A percentile compares a stretch with the other conserved stretches of the same genome.
Conservation (phyloP, 2,113 vertebrate genomes). For the Tyrannus savana region DNA sequence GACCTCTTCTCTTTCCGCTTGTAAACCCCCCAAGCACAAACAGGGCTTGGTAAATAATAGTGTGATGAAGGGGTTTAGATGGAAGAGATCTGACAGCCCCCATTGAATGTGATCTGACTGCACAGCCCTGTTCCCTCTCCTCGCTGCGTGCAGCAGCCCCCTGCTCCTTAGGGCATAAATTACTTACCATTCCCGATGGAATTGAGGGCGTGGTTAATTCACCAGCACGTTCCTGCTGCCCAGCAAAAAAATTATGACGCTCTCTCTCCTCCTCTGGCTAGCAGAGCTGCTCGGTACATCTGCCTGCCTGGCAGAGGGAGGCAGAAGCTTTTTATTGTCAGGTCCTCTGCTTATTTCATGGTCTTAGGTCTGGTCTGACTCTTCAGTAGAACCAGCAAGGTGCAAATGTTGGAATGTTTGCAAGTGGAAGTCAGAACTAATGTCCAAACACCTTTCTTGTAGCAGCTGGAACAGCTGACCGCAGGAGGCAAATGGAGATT, state of each 20-base stretch:
- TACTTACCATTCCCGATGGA: neutral
- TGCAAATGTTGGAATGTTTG: neutral
- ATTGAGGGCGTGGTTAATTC: constrained; percentile 33
- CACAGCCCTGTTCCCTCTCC: neutral
- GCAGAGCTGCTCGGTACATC: neutral
- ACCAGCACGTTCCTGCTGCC: neutral
- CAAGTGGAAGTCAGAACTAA: neutral
- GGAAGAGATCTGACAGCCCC: constrained; percentile 20
- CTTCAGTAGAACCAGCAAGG: neutral
- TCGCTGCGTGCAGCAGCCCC: neutral
- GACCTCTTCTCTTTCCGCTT: neutral
- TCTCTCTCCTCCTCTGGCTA: neutral
- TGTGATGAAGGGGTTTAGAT: neutral
- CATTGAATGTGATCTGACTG: constrained; percentile 37
- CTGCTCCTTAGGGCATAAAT: constrained; percentile 40
- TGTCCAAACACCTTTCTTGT: neutral
- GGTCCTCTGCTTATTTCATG: neutral
- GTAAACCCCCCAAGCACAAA: neutral
- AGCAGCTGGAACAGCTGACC: neutral
- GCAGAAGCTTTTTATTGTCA: neutral
- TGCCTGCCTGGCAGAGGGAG: neutral
- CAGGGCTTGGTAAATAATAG: neutral
- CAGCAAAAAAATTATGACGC: neutral
- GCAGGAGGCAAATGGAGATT: neutral
- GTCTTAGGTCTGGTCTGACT: neutral